Conservation (phyloP, 2,113 vertebrate genomes). For the Fulica atra region DNA sequence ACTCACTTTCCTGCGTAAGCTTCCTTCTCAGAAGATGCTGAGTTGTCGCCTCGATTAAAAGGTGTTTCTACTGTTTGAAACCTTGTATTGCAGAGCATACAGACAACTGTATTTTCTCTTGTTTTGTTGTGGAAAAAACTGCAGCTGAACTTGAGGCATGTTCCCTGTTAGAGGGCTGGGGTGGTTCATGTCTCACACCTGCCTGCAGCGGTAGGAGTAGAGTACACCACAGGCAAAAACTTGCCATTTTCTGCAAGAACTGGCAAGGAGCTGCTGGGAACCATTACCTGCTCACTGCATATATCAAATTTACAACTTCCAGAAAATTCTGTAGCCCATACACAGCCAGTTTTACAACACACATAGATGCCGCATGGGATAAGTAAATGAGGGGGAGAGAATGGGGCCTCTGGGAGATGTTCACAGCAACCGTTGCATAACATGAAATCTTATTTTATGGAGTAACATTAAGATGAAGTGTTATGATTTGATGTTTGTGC, state of each 20-base stretch:
- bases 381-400: not conserved
- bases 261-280: not conserved
- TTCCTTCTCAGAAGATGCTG: not conserved
- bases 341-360: rapidly evolving
- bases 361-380: rapidly evolving
- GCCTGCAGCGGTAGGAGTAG: not conserved
- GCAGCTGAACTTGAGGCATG: not conserved
- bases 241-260: not conserved
- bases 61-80: not conserved
- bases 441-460: not conserved
- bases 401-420: not conserved
- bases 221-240: not conserved
- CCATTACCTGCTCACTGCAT: rapidly evolving
- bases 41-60: not conserved
- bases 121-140: not conserved
- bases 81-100: not conserved
- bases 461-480: not conserved
- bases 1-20: not conserved
- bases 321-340: not conserved
- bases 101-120: not conserved
- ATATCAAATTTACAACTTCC: not conserved
- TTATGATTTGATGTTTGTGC: not conserved
- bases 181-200: rapidly evolving
- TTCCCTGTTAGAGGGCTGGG: not conserved
- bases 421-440: not conserved